Base-by-base conservation (phyloP, 2,888 invertebrate species). In the Bellardia bayeri region DNA sequence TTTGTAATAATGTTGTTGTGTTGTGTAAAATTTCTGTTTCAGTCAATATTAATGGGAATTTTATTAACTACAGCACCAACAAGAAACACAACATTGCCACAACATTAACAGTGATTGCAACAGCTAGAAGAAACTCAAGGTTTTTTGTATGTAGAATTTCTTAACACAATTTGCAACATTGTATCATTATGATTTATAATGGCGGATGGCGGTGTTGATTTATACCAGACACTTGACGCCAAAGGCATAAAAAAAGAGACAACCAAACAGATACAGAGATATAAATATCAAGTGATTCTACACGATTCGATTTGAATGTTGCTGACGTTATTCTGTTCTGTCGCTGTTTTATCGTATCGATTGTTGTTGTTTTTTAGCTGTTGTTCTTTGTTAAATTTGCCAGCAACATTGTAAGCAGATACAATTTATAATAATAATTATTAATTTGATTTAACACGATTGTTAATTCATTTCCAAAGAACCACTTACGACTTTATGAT, bases 171-270 rank as follows among this genome's bases (percentile, higher is more conserved):
- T 89, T 91, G 91, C 91, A 91, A 90, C 91, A 91, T 90, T 91
- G 92, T 90, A 90, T 89, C 90, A 89, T 88, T 88, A 89, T 92
- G 91, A 91, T 91, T 91, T 90, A 92, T 92, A 64, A 40, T 76
- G 83, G 83, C 75, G 69, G 58, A 56, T 80, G 80, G 69, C 89
- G 91, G 90, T 90, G 90, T 91, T 91, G 90, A 90, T 90, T 82
- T 89, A 87, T 88, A 89, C 89, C 91, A 91, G 90, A 90, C 90
- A 91, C 89, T 85, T 76, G 90, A 90, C 89, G 90, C 90, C 89
- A 89, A 82, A 85, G 88, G 87, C 87, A 79, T 23, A 76, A 4
- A 66, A 9, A 33, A 9, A 16, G 13, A 37, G 14, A 63, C 30
- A 37, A 23, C 37, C 37, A 37, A 37, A 3, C 11, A 45, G 4